These are phyloP conservation scores for Paramacrobiotus metropolitanus DNA, from an alignment of 1,140 invertebrate species.

Conservation along the genomic window DNA sequence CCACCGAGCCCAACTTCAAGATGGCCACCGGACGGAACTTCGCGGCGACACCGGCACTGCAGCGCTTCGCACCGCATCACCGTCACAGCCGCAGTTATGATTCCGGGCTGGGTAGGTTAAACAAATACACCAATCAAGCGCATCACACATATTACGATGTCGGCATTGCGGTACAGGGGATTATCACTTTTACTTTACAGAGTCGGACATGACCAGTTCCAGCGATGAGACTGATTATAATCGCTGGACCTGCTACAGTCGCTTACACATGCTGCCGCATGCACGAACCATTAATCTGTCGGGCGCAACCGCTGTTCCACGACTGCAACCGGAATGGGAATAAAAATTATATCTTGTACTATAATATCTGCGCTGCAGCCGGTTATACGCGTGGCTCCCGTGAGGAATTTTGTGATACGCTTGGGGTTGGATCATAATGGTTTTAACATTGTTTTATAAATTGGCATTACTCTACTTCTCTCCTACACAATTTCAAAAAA, in stretches of 20 bases:
- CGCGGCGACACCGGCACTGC: background rate
- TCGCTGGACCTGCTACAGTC: background rate
- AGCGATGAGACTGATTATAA: background rate
- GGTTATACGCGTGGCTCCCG: too few species aligned
- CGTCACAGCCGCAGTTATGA: background rate
- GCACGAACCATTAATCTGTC: background rate
- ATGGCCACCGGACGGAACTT: background rate
- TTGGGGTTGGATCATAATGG: too few species aligned
- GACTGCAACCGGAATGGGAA: too few species aligned
- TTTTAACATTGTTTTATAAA: too few species aligned
- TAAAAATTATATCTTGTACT: too few species aligned
- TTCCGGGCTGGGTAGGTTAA: background rate
- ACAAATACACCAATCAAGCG: background rate
- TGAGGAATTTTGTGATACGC: too few species aligned
- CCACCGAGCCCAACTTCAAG: constrained; percentile 2
- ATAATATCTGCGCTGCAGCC: too few species aligned
- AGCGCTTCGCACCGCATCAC: background rate
- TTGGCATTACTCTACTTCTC: too few species aligned
- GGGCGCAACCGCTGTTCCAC: too few species aligned
- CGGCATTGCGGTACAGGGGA: background rate
- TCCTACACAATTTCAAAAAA: too few species aligned
- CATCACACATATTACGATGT: background rate
- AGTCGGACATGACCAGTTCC: background rate
- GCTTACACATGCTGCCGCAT: background rate
- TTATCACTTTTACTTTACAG: background rate